These are phyloP conservation scores for Gasterosteus nipponicus DNA, from an alignment of 2,113 vertebrate genomes.

Conservation along the genomic window DNA sequence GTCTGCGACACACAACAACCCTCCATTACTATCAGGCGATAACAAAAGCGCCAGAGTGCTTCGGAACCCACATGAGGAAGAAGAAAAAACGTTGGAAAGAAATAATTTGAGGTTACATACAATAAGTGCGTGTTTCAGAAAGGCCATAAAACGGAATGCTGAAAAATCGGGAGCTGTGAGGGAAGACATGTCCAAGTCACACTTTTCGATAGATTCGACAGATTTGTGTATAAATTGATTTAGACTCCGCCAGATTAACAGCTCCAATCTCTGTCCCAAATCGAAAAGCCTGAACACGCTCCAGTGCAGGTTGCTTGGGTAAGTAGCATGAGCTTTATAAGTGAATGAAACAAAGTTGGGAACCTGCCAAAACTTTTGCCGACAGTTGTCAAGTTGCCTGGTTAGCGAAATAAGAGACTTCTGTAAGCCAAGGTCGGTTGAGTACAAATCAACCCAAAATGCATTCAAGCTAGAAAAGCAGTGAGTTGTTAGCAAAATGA, in stretches of 20 bases:
- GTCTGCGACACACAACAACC: slow-evolving; percentile 77
- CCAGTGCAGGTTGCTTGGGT: not conserved
- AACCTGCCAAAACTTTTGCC: not conserved
- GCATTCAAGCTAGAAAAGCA: not conserved
- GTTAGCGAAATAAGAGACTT: slow-evolving; percentile 12
- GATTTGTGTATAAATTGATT: not conserved
- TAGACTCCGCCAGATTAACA: not conserved
- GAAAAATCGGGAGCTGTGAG: not conserved
- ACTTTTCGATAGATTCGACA: not conserved
- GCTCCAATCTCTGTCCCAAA: not conserved
- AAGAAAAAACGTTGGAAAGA: not conserved
- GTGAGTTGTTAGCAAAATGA: not conserved
- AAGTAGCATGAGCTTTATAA: not conserved
- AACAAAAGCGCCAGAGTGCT: not conserved
- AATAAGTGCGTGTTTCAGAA: not conserved
- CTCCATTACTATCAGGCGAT: slow-evolving; percentile 15
- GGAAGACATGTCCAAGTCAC: not conserved
- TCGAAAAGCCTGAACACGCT: not conserved
- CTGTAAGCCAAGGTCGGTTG: not conserved
- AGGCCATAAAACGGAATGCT: not conserved
- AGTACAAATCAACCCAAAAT: not conserved
- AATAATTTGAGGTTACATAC: not conserved
- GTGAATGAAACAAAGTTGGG: not conserved
- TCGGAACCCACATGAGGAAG: not conserved
- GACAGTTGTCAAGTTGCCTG: not conserved